Conservation (phyloP, 1,140 invertebrate species). For the Druon quercuslanigerum region DNA sequence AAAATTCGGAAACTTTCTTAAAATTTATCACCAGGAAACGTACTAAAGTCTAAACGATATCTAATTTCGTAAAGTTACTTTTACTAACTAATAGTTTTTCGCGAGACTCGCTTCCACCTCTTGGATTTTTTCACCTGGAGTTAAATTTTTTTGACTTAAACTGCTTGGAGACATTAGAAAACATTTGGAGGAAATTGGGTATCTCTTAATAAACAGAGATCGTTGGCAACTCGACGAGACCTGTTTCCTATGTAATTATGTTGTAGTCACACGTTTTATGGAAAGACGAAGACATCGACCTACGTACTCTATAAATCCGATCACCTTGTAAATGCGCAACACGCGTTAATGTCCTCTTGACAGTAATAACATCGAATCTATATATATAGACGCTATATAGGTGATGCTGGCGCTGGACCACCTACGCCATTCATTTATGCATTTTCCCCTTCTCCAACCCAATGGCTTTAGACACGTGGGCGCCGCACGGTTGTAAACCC, state of each 20-base stretch:
- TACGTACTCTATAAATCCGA: conserved; percentile 9
- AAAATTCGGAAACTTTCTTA: too few species aligned
- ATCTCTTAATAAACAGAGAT: not conserved
- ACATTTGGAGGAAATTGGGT: not conserved
- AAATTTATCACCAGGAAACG: too few species aligned
- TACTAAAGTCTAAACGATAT: too few species aligned
- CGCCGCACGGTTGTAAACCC: not conserved
- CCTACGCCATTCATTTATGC: conserved; percentile 3
- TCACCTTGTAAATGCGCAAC: conserved; percentile 7
- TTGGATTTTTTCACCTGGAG: too few species aligned
- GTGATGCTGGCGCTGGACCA: not conserved
- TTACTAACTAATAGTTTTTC: too few species aligned
- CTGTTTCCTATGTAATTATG: not conserved
- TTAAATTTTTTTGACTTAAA: not conserved
- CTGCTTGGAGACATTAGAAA: not conserved
- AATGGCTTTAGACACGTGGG: not conserved
- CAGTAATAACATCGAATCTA: conserved; percentile 8
- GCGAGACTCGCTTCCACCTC: too few species aligned
- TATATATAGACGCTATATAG: not conserved
- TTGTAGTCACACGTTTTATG: not conserved
- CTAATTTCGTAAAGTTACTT: too few species aligned
- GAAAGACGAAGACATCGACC: conserved; percentile 3
- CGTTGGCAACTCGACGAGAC: not conserved
- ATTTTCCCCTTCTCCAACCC: not conserved
- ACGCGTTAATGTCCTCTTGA: conserved; percentile 15